A percentile compares a stretch with the other conserved stretches of the same genome.
phyloP scores from a whole-genome alignment of 2,888 invertebrate species.

The Microplitis manilae region DNA sequence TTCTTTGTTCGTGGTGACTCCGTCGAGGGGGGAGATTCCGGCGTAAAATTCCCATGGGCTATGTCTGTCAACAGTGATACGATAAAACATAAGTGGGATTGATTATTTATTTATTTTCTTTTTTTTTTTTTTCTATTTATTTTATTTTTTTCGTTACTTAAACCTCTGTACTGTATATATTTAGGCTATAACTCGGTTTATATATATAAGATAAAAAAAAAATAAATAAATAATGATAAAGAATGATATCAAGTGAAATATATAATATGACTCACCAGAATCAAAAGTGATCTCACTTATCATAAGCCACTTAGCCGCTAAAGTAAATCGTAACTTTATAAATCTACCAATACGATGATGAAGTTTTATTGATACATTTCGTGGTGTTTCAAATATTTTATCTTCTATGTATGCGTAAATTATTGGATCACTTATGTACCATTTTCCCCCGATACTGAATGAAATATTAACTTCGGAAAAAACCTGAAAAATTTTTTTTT shows the following conservation, averaged over 20 bases:
- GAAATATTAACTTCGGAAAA: conserved; percentile 85
- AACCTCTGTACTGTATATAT: conserved; percentile 7
- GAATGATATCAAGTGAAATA: conserved; percentile 1
- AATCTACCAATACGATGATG: conserved; percentile 86
- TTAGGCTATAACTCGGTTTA: conserved; percentile 4
- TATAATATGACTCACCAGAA: conserved; percentile 76
- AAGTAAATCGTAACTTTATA: conserved; percentile 84
- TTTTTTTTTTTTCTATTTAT: conserved; percentile 17
- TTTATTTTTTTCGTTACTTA: conserved; percentile 8
- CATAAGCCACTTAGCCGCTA: conserved; percentile 89
- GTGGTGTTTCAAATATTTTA: conserved; percentile 83
- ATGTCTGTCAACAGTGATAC: conserved; percentile 69
- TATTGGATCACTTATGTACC: conserved; percentile 85
- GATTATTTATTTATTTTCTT: neutral
- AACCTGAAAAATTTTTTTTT: conserved; percentile 74
- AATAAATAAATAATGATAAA: conserved; percentile 7
- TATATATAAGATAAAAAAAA: neutral
- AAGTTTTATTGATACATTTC: conserved; percentile 87
- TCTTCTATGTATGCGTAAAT: conserved; percentile 83
- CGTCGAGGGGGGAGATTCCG: conserved; percentile 71
- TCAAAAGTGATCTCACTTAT: conserved; percentile 92
- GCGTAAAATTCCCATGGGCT: conserved; percentile 75
- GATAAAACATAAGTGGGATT: conserved; percentile 23
- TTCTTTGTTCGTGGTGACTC: conserved; percentile 66
- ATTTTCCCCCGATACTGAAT: conserved; percentile 86